Percentiles rank a stretch among this genome's conserved stretches.
Evolutionary conservation across 2,113 vertebrate species (phyloP).

Genomic region (Tauraco erythrolophus): DNA sequence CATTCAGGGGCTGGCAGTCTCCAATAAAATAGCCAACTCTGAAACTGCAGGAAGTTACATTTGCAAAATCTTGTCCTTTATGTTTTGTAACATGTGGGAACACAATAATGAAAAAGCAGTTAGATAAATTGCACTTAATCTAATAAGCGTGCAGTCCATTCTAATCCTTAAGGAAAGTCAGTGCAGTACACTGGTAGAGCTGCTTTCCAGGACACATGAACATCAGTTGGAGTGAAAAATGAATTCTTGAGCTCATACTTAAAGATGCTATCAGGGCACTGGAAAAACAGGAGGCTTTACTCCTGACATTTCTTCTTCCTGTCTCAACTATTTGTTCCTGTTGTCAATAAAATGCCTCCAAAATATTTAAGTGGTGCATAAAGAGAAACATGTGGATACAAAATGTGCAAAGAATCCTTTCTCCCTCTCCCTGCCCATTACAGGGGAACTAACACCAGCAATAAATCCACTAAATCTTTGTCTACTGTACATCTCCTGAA

Average conservation of each 20-base stretch:
- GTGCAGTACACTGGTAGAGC: background rate
- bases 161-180: background rate
- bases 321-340: background rate
- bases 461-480: background rate
- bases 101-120: background rate
- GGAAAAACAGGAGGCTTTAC: background rate
- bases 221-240: background rate
- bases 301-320: background rate
- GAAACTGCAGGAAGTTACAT: background rate
- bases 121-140: background rate
- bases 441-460: background rate
- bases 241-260: background rate
- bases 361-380: background rate
- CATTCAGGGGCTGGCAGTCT: background rate
- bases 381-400: background rate
- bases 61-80: background rate
- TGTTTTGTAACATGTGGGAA: background rate
- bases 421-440: background rate
- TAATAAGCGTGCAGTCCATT: background rate
- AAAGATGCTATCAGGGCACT: background rate
- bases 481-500: rapidly evolving
- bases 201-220: background rate
- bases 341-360: background rate
- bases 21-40: background rate
- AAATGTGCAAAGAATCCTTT: background rate